Evolutionary conservation across 2,888 invertebrate species (phyloP).

Genomic region (Plemyria rubiginata): DNA sequence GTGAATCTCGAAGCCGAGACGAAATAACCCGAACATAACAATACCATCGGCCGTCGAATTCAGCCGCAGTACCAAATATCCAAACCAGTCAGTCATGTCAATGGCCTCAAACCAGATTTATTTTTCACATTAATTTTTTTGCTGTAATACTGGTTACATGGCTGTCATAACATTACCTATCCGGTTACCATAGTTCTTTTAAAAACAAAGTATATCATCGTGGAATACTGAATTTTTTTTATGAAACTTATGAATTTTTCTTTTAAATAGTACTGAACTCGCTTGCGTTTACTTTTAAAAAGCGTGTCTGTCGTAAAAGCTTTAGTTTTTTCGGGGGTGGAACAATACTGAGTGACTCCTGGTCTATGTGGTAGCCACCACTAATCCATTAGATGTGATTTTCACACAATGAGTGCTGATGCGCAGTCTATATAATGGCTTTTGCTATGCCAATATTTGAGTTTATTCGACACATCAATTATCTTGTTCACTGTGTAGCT

Average conservation of each 20-base stretch:
- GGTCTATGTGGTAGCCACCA: constrained; percentile 46
- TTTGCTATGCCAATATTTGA: constrained; percentile 33
- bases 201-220: background rate
- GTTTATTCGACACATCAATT: constrained; percentile 15
- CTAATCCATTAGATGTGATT: constrained; percentile 80
- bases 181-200: background rate
- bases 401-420: constrained; percentile 67
- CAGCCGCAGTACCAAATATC: constrained; percentile 33
- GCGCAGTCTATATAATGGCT: constrained; percentile 50
- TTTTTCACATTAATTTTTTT: background rate
- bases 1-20: constrained; percentile 33
- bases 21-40: constrained; percentile 34
- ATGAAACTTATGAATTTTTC: no score
- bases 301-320: no score
- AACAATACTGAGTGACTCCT: no score
- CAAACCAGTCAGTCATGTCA: constrained; percentile 9
- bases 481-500: constrained; percentile 15
- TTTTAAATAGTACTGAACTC: no score
- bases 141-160: background rate
- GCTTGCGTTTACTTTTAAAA: no score
- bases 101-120: constrained; percentile 3
- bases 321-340: no score
- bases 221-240: no score
- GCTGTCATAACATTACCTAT: background rate
- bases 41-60: constrained; percentile 26